Conservation (phyloP, 2,888 invertebrate genomes). For the Xylota segnis region DNA sequence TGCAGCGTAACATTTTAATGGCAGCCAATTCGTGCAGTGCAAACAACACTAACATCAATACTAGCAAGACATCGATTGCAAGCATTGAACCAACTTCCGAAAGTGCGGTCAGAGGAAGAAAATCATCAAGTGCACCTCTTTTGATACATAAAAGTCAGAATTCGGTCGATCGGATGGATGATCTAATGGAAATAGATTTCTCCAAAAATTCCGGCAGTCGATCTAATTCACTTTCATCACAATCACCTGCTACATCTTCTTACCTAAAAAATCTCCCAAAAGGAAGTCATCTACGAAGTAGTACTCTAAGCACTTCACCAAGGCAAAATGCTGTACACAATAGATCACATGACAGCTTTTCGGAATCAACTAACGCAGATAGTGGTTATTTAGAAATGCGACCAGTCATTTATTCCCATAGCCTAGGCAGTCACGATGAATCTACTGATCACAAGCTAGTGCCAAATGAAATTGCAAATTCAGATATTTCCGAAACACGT, state of each 20-base stretch:
- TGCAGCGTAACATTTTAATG: constrained; percentile 81
- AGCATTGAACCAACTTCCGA: constrained; percentile 76
- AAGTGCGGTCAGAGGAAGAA: constrained; percentile 83
- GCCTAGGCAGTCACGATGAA: constrained; percentile 48
- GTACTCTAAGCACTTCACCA: constrained; percentile 54
- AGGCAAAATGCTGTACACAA: constrained; percentile 34
- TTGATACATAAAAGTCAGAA: constrained; percentile 85
- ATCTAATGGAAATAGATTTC: constrained; percentile 94
- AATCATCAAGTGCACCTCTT: constrained; percentile 90
- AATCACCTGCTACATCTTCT: constrained; percentile 56
- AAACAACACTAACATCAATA: constrained; percentile 78
- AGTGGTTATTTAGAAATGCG: constrained; percentile 88
- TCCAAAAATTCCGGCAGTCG: constrained; percentile 83
- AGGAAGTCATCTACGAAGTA: constrained; percentile 51
- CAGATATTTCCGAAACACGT: constrained; percentile 84
- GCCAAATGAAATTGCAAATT: constrained; percentile 65
- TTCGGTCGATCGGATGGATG: constrained; percentile 88
- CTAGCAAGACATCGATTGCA: constrained; percentile 78
- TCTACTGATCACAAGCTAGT: constrained; percentile 62
- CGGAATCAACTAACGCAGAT: constrained; percentile 72
- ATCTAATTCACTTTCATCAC: constrained; percentile 74
- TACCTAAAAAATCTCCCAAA: constrained; percentile 52
- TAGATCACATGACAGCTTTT: constrained; percentile 70
- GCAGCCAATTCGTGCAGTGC: constrained; percentile 77
- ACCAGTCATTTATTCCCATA: constrained; percentile 82